phyloP scores from a whole-genome alignment of 2,113 vertebrate genomes.

The Sebastes fasciatus region DNA sequence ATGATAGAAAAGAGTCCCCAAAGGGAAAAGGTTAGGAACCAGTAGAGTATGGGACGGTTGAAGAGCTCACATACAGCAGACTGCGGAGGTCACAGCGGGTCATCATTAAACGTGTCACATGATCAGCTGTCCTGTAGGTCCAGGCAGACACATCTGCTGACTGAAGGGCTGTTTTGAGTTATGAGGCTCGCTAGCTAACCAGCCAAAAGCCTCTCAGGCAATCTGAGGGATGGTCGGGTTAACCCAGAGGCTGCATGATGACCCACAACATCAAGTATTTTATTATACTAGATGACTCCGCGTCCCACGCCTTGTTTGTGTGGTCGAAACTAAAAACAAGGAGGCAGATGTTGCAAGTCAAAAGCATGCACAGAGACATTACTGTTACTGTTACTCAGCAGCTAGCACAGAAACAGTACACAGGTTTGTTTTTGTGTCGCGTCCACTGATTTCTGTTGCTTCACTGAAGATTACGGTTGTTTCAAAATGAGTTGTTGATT shows the following conservation, averaged over 20 bases:
- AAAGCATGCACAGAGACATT: background rate
- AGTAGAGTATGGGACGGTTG: background rate
- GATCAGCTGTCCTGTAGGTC: conserved; percentile 27
- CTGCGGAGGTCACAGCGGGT: conserved; percentile 42
- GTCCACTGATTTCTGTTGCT: background rate
- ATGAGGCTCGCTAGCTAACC: conserved; percentile 53
- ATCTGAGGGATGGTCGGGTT: conserved; percentile 11
- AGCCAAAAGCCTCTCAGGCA: conserved; percentile 45
- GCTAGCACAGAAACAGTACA: background rate
- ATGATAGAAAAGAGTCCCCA: too few relatives aligned
- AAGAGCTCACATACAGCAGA: conserved; percentile 35
- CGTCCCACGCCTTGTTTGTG: conserved; percentile 1
- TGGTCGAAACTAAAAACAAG: conserved; percentile 7
- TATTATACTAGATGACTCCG: background rate
- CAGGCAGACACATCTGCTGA: conserved; percentile 46
- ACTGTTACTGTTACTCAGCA: background rate
- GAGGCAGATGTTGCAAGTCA: conserved; percentile 24
- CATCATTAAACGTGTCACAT: conserved; percentile 50
- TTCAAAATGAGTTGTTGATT: conserved; percentile 19
- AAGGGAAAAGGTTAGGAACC: too few relatives aligned
- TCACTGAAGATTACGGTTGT: background rate
- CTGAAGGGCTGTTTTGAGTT: conserved; percentile 42
- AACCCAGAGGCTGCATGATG: conserved; percentile 10
- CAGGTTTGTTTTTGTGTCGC: conserved; percentile 20
- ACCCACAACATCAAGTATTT: conserved; percentile 4